phyloP scores from a whole-genome alignment of 2,113 vertebrate genomes.

The Dolichallabes microphthalmus region DNA sequence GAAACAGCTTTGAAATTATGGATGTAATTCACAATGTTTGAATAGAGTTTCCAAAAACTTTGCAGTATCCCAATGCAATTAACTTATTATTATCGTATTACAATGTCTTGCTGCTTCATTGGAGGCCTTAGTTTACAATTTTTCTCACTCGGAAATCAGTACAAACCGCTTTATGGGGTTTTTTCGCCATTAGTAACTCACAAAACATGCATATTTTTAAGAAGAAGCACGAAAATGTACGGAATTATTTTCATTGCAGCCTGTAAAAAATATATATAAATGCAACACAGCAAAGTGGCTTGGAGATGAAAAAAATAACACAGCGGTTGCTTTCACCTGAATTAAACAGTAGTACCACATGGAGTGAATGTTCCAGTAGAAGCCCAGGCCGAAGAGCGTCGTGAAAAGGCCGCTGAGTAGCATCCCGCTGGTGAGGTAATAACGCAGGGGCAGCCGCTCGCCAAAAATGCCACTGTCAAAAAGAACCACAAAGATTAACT shows the following conservation, averaged over 20 bases:
- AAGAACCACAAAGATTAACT: background rate
- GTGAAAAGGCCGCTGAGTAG: slow-evolving; percentile 89
- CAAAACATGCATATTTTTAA: background rate
- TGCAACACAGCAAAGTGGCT: background rate
- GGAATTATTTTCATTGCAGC: background rate
- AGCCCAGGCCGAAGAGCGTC: slow-evolving; percentile 84
- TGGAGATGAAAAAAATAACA: no score
- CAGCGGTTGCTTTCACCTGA: slow-evolving; percentile 75
- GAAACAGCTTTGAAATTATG: background rate
- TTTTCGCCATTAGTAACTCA: background rate
- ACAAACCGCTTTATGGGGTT: background rate
- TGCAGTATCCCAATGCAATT: background rate
- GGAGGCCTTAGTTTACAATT: background rate
- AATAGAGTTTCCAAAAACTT: background rate
- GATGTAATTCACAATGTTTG: no score
- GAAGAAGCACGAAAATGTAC: background rate
- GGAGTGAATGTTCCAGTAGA: slow-evolving; percentile 88
- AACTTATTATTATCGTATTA: background rate
- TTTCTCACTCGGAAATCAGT: background rate
- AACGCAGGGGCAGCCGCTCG: slow-evolving; percentile 91
- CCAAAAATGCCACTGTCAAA: slow-evolving; percentile 87
- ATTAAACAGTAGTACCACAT: slow-evolving; percentile 87
- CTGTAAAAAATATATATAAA: background rate
- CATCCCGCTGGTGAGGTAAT: slow-evolving; percentile 90
- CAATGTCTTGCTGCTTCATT: background rate